phyloP scores from a whole-genome alignment of 2,797 vertebrate genomes.

The Sylvilagus floridanus region DNA sequence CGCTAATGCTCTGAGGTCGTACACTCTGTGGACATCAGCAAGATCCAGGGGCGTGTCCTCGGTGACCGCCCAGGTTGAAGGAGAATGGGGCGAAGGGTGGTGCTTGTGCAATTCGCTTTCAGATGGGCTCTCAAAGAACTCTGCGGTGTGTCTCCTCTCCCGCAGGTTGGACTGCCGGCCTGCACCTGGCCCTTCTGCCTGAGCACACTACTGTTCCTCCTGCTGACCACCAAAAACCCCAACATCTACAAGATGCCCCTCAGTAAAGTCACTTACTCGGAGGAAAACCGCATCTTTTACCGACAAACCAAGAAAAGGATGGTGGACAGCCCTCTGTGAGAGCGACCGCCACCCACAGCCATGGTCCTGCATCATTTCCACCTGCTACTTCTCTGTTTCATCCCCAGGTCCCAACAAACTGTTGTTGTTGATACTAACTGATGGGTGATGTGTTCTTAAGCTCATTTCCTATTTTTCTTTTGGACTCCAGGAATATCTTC shows the following conservation, averaged over 20 bases:
- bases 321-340: slow-evolving; percentile 73
- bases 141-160: slow-evolving; percentile 5
- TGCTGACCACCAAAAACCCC: slow-evolving; percentile 90
- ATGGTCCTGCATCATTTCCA: background rate
- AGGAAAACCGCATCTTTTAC: slow-evolving; percentile 93
- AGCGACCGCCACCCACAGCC: background rate
- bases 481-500: slow-evolving; percentile 5
- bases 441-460: background rate
- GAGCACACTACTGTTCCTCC: slow-evolving; percentile 94
- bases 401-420: background rate
- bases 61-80: fast-evolving
- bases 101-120: background rate
- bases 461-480: slow-evolving; percentile 20
- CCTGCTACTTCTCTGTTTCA: background rate
- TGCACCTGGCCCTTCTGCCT: slow-evolving; percentile 98
- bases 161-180: slow-evolving; percentile 93
- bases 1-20: background rate
- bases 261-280: slow-evolving; percentile 93
- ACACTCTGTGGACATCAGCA: background rate
- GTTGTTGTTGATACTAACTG: background rate
- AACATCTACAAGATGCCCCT: slow-evolving; percentile 93
- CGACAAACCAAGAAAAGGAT: slow-evolving; percentile 77
- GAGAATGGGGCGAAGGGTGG: no score
- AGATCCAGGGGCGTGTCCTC: background rate
- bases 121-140: background rate